Evolutionary conservation across 2,113 vertebrate species (phyloP).

Genomic region (Leptocoma aspasia): DNA sequence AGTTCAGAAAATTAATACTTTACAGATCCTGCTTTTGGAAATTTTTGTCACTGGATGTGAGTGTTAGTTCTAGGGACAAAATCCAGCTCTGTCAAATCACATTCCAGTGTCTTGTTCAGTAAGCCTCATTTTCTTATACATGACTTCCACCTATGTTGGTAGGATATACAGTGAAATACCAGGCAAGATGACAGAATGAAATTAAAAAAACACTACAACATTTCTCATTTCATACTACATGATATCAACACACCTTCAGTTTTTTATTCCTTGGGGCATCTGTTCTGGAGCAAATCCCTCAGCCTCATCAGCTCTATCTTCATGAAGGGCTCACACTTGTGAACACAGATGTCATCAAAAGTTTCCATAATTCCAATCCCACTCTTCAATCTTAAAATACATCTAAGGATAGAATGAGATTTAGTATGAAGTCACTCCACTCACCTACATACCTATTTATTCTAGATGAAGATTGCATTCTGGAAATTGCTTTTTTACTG

Average conservation of each 20-base stretch:
- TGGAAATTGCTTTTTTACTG: conserved; percentile 87
- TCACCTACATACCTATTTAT: conserved; percentile 22
- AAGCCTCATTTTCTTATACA: background rate
- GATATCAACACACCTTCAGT: background rate
- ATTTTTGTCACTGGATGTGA: background rate
- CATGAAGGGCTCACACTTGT: background rate
- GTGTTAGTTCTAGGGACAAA: background rate
- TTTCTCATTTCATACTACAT: background rate
- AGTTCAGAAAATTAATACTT: background rate
- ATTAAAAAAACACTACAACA: background rate
- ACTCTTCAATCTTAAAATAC: background rate
- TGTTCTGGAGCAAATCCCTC: background rate
- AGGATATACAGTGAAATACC: background rate
- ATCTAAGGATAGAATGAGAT: background rate
- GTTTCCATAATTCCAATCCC: background rate
- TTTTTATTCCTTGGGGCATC: background rate
- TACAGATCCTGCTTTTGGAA: background rate
- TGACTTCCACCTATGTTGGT: background rate
- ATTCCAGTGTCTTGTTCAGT: background rate
- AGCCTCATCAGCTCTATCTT: background rate
- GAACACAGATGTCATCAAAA: background rate
- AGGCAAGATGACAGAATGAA: background rate
- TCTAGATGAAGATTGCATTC: conserved; percentile 82
- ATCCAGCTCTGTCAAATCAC: background rate
- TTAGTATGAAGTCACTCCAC: background rate